Evolutionary conservation across 2,797 vertebrate species (phyloP).

Genomic region (Poeciliopsis paucimaculata): DNA sequence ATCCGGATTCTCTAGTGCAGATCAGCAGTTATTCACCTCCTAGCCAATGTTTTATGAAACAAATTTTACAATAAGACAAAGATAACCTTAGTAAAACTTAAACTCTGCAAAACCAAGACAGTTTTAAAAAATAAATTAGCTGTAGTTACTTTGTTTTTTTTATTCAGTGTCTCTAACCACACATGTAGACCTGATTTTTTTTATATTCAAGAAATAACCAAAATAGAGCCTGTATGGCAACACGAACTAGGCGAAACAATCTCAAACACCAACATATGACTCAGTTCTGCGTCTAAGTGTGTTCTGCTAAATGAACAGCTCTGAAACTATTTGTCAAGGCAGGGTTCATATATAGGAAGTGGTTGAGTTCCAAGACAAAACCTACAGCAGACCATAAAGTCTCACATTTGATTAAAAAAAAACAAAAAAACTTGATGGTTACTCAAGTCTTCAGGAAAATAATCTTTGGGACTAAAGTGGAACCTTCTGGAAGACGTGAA

Average conservation of each 20-base stretch:
- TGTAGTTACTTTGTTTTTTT: neutral
- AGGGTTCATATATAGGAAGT: neutral
- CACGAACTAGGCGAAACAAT: neutral
- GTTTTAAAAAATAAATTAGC: neutral
- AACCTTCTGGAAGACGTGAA: neutral
- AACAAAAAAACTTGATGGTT: neutral
- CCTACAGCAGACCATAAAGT: neutral
- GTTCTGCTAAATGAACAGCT: neutral
- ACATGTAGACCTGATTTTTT: neutral
- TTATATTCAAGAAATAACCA: neutral
- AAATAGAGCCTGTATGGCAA: neutral
- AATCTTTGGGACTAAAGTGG: neutral
- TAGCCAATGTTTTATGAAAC: neutral
- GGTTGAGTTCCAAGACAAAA: neutral
- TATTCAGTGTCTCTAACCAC: neutral
- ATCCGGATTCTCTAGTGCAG: constrained; percentile 15
- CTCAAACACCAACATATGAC: neutral
- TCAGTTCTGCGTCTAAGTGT: neutral
- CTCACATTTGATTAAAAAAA: neutral
- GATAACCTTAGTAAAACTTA: neutral
- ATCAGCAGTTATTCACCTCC: constrained; percentile 19
- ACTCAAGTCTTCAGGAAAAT: neutral
- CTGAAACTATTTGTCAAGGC: neutral
- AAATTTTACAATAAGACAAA: neutral
- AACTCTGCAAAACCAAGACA: neutral